Evolutionary conservation across 2,797 vertebrate species (phyloP).

Genomic region (Molossus molossus): DNA sequence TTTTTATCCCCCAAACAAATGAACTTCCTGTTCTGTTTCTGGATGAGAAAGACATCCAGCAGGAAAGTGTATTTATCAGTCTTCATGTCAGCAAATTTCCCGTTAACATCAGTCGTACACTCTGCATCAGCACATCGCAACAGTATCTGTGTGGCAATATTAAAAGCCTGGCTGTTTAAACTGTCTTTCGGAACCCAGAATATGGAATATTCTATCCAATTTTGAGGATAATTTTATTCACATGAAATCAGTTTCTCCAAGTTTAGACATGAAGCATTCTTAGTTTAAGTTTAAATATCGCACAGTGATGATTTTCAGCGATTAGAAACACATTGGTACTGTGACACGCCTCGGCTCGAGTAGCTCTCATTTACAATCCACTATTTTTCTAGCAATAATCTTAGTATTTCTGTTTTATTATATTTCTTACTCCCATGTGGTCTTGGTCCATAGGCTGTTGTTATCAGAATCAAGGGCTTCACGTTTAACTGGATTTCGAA

Average conservation of each 20-base stretch:
- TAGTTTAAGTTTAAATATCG: conserved; percentile 72
- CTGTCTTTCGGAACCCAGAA: neutral
- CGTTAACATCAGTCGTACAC: conserved; percentile 14
- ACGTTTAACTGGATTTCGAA: conserved; percentile 72
- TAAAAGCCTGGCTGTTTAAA: conserved; percentile 72
- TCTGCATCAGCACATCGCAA: conserved; percentile 28
- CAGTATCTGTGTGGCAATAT: neutral
- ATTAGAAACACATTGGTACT: conserved; percentile 64
- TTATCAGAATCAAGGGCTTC: conserved; percentile 70
- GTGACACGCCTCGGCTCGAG: neutral
- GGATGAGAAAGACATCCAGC: conserved; percentile 43
- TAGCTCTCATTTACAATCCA: conserved; percentile 39
- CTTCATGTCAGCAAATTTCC: conserved; percentile 29
- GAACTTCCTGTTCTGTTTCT: conserved; percentile 45
- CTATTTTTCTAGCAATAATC: conserved; percentile 47
- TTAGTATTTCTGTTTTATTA: conserved; percentile 61
- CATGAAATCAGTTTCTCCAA: conserved; percentile 77
- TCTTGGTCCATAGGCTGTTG: conserved; percentile 42
- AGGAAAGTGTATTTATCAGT: conserved; percentile 26
- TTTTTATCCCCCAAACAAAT: neutral
- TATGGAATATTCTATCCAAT: conserved; percentile 70
- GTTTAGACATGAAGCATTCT: conserved; percentile 76
- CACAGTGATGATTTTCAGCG: conserved; percentile 62
- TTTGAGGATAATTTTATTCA: conserved; percentile 67
- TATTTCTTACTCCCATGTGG: conserved; percentile 58